Evolutionary conservation across 2,113 vertebrate genomes (phyloP).

Genomic region (Indicator indicator): DNA sequence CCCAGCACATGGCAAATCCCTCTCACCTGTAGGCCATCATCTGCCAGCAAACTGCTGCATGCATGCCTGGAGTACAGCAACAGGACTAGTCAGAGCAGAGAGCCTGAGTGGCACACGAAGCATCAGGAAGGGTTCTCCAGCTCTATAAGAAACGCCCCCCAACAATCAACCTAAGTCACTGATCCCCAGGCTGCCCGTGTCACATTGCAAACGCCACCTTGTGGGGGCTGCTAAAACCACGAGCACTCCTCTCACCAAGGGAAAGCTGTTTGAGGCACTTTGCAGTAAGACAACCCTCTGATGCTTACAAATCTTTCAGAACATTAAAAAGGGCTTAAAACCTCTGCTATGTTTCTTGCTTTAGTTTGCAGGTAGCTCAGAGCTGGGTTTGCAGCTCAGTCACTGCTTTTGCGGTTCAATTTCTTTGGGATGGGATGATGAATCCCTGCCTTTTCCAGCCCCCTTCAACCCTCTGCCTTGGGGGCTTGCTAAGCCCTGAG

Average conservation of each 20-base stretch:
- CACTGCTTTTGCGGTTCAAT: background rate
- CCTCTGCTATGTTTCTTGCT: background rate
- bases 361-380: background rate
- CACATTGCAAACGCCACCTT: background rate
- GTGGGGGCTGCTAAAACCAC: background rate
- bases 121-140: background rate
- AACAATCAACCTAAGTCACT: background rate
- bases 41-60: background rate
- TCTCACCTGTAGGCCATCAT: background rate
- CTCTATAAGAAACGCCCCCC: background rate
- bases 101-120: background rate
- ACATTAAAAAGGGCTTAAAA: background rate
- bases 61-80: no score
- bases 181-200: background rate
- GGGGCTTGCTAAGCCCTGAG: background rate
- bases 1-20: background rate
- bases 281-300: background rate
- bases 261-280: background rate
- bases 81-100: background rate
- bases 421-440: background rate
- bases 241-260: rapidly evolving
- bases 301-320: background rate
- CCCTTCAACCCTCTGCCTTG: rapidly evolving
- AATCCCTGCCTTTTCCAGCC: background rate
- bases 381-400: background rate